A percentile compares a stretch with the other conserved stretches of the same genome.
Evolutionary conservation across 2,113 vertebrate genomes (phyloP).

Genomic region (Naja naja): DNA sequence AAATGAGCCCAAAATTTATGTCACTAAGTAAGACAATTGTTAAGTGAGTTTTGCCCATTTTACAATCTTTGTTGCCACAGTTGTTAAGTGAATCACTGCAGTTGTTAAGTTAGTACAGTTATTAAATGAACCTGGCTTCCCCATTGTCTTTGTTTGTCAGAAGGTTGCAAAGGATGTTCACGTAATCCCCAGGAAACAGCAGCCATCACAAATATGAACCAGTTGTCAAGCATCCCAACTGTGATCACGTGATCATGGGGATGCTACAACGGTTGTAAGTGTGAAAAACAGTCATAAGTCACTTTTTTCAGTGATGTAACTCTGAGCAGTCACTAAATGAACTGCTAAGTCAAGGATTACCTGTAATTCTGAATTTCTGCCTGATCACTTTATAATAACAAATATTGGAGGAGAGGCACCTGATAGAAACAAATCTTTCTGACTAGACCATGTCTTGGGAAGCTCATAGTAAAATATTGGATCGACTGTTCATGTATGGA

Average conservation of each 20-base stretch:
- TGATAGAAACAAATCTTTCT: neutral
- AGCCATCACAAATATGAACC: neutral
- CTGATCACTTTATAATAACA: neutral
- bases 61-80: neutral
- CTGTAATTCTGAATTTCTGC: neutral
- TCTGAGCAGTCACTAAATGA: neutral
- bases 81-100: neutral
- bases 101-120: neutral
- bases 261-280: neutral
- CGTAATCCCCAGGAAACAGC: neutral
- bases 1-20: neutral
- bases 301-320: neutral
- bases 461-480: neutral
- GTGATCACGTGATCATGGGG: neutral
- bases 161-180: neutral
- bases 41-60: neutral
- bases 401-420: neutral
- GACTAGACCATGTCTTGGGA: neutral
- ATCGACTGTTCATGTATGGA: neutral
- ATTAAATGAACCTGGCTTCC: neutral
- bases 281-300: neutral
- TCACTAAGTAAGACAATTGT: neutral
- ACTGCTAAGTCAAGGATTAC: neutral
- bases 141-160: neutral
- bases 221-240: neutral